Evolutionary conservation across 2,888 invertebrate species (phyloP), one percentile per base, ranked within the genome.

Genomic region (Drosophila seclusa): DNA sequence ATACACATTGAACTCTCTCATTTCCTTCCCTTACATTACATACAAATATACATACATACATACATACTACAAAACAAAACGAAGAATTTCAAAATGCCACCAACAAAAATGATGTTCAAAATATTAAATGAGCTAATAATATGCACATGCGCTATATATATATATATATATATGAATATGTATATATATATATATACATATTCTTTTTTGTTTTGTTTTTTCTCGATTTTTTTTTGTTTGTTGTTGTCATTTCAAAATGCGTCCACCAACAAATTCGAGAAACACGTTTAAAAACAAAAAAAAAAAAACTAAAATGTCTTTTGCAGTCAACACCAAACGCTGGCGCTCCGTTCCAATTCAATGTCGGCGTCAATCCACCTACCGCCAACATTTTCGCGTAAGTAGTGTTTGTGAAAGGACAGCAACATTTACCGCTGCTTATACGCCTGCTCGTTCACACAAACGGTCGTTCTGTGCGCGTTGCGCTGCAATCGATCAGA

Each of bases 361-460:
- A 89, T 82, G 92, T 92, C 79, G 91, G 91, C 77, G 82, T 90
- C 66, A 78, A 91, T 38, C 82, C 91, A 78, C 81, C 91, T 77
- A 85, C 92, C 78, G 82, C 91, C 86, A 93, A 93, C 90, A 92
- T 92, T 81, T 93, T 93, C 83, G 93, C 93, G 93, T 93, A 93
- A 93, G 93, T 93, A 93, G 52, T 55, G 21, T 55, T 24, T 42
- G 59, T 73, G 49, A 68, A 54, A 53, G 40, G 57, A 76, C 13
- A 64, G 57, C 52, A 67, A 36, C 34, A 75, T 45, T 45, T 45
- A 45, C 13, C 4, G 45, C 21, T 45, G 16, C 16, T 45, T 21
- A 24, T 16, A 24, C 45, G 45, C 13, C 42, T 42, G 45, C 21
- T 45, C 21, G 21, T 16, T 21, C 45, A 21, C 42, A 6, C 45